Evolutionary conservation across 1,140 invertebrate species (phyloP).

Genomic region (Lordiphosa collinella): DNA sequence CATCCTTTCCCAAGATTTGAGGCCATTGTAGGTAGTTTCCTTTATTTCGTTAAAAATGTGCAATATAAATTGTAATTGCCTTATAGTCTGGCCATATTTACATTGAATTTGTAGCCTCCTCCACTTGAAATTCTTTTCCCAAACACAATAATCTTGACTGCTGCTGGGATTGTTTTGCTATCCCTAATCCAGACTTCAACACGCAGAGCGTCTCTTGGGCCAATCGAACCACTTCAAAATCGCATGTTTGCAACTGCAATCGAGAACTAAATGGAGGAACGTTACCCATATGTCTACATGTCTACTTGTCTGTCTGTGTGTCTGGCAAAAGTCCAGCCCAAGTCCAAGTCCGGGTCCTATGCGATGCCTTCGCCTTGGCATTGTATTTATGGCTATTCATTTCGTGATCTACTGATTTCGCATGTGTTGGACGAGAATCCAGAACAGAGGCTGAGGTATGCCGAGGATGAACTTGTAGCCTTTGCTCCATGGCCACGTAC

Average conservation of each 20-base stretch:
- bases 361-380: conserved; percentile 30
- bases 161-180: conserved; percentile 27
- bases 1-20: too few species aligned
- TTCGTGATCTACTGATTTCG: conserved; percentile 76
- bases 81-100: conserved; percentile 52
- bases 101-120: conserved; percentile 42
- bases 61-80: conserved; percentile 27
- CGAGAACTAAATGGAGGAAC: conserved; percentile 70
- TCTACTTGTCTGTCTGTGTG: conserved; percentile 18
- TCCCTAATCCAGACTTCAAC: conserved; percentile 27
- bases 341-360: conserved; percentile 1
- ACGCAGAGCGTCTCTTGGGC: conserved; percentile 35
- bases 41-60: neutral
- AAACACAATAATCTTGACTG: conserved; percentile 14
- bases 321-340: conserved; percentile 8
- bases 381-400: conserved; percentile 76
- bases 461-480: conserved; percentile 55
- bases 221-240: conserved; percentile 73
- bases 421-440: conserved; percentile 73
- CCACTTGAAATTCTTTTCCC: conserved; percentile 51
- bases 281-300: conserved; percentile 62
- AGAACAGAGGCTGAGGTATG: conserved; percentile 28
- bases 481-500: conserved; percentile 60
- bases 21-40: conserved; percentile 15
- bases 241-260: conserved; percentile 75